phyloP scores from a whole-genome alignment of 2,113 vertebrate genomes.

The Rhipidura dahli region DNA sequence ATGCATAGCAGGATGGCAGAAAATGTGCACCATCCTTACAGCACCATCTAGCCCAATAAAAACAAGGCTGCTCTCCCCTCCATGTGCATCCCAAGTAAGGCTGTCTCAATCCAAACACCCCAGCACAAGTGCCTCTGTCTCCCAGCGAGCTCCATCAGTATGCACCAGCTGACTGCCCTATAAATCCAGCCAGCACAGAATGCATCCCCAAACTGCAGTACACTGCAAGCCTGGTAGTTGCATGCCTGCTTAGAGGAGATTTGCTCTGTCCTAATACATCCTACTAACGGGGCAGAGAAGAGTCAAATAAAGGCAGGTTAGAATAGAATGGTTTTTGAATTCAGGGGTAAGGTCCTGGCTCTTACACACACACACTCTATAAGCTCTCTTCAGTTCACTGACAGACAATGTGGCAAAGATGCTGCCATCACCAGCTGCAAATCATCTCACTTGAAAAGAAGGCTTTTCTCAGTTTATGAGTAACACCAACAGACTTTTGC shows the following conservation, averaged over 20 bases:
- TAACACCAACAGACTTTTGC: neutral
- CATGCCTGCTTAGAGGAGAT: slow-evolving; percentile 14
- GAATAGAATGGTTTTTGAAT: neutral
- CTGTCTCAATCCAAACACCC: neutral
- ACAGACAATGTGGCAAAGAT: neutral
- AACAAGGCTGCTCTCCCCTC: neutral
- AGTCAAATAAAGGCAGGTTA: neutral
- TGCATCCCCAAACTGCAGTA: neutral
- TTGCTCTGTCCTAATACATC: slow-evolving; percentile 1
- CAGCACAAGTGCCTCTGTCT: neutral
- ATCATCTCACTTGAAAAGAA: neutral
- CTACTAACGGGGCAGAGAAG: slow-evolving; percentile 1
- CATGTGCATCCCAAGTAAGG: neutral
- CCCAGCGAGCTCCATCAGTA: neutral
- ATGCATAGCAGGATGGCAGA: neutral
- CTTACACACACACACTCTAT: neutral
- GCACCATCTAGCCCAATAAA: neutral
- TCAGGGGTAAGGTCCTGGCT: neutral
- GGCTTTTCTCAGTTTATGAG: neutral
- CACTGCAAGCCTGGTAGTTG: neutral
- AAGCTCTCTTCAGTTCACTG: neutral
- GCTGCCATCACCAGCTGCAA: neutral
- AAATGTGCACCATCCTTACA: neutral
- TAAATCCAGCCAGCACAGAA: neutral
- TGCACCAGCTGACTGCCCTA: neutral